Evolutionary conservation across 2,113 vertebrate genomes (phyloP).

Genomic region (Setophaga petechia): DNA sequence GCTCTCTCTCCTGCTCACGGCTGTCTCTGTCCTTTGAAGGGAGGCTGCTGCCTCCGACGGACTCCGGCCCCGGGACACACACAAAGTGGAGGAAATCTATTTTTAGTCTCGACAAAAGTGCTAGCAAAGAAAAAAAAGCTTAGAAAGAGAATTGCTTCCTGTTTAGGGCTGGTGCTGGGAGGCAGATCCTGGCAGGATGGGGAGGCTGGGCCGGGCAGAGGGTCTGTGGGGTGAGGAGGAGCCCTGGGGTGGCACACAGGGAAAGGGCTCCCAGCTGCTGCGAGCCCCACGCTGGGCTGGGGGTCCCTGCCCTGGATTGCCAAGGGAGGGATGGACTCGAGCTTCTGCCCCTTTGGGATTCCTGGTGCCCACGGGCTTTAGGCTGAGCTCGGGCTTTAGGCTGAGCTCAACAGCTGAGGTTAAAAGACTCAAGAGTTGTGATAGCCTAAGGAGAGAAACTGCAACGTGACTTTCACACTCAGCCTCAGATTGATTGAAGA

Average conservation of each 20-base stretch:
- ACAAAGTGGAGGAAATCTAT: neutral
- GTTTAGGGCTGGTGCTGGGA: neutral
- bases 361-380: neutral
- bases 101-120: constrained; percentile 18
- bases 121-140: neutral
- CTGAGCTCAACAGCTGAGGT: neutral
- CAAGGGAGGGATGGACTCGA: neutral
- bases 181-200: neutral
- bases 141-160: constrained; percentile 39
- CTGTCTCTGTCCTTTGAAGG: neutral
- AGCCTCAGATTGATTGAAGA: neutral
- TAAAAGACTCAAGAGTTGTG: accelerated
- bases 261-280: neutral
- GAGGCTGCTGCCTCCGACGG: neutral
- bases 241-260: neutral
- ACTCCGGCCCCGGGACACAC: neutral
- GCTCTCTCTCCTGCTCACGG: neutral
- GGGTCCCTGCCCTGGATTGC: neutral
- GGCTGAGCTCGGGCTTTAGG: neutral
- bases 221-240: neutral
- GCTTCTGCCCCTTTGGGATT: neutral
- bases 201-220: neutral
- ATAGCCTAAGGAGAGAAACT: neutral
- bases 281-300: accelerated
- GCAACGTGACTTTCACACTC: neutral